Conservation (phyloP, 2,113 vertebrate species). For the Acanthochromis polyacanthus region DNA sequence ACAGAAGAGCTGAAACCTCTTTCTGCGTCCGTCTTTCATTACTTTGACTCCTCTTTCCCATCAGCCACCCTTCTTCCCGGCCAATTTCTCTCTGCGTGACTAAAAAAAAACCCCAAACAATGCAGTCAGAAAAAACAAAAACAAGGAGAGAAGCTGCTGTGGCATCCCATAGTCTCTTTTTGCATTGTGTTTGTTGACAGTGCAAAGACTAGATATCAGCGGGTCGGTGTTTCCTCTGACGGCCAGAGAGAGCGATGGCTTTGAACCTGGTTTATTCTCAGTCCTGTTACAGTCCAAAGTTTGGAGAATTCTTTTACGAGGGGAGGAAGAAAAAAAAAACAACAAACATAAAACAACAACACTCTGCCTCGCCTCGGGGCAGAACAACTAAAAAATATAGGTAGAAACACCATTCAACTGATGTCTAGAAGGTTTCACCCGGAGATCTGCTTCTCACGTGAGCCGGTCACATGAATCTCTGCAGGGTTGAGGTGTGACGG, state of each 20-base stretch:
- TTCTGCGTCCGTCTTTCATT: constrained; percentile 74
- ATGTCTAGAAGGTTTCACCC: constrained; percentile 89
- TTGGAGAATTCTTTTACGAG: constrained; percentile 60
- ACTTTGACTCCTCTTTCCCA: constrained; percentile 71
- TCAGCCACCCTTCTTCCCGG: constrained; percentile 59
- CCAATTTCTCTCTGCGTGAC: constrained; percentile 75
- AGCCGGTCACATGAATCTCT: constrained; percentile 95
- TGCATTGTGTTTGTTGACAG: constrained; percentile 82
- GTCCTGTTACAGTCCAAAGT: constrained; percentile 83
- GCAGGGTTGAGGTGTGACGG: constrained; percentile 88
- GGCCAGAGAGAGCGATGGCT: constrained; percentile 82
- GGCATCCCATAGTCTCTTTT: constrained; percentile 79
- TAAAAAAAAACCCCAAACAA: constrained; percentile 65
- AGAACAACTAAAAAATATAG: constrained; percentile 86
- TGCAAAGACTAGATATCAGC: constrained; percentile 83
- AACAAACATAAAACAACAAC: constrained; percentile 39
- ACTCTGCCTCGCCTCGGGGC: constrained; percentile 87
- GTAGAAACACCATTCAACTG: constrained; percentile 97
- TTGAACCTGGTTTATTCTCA: constrained; percentile 86
- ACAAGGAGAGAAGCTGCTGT: constrained; percentile 64
- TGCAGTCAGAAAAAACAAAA: constrained; percentile 64
- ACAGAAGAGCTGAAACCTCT: constrained; percentile 69
- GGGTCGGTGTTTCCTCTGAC: constrained; percentile 77
- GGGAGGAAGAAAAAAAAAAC: constrained; percentile 49
- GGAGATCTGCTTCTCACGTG: constrained; percentile 89